Conservation (phyloP, 2,888 invertebrate species). For the Platynereis dumerilii region DNA sequence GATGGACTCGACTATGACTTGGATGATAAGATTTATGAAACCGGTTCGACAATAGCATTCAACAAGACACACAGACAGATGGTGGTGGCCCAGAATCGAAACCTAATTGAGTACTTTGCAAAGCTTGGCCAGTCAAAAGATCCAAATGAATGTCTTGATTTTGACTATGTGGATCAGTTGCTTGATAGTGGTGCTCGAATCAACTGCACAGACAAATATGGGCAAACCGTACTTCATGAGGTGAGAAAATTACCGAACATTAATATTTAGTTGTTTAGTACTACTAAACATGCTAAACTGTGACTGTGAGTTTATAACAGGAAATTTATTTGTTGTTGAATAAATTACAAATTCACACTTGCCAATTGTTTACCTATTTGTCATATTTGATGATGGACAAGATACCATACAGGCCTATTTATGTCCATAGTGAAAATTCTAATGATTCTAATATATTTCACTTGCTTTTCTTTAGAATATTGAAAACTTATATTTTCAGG, state of each 20-base stretch:
- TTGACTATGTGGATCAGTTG: slow-evolving; percentile 53
- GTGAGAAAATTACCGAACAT: slow-evolving; percentile 36
- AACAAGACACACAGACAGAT: slow-evolving; percentile 20
- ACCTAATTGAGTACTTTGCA: slow-evolving; percentile 57
- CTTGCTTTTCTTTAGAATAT: too few species aligned
- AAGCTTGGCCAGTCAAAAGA: slow-evolving; percentile 45
- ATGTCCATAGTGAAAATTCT: too few species aligned
- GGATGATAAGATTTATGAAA: slow-evolving; percentile 1
- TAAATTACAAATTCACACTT: too few species aligned
- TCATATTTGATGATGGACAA: too few species aligned
- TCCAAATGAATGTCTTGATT: slow-evolving; percentile 48
- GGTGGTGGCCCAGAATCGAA: slow-evolving; percentile 41
- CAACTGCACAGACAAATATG: slow-evolving; percentile 56
- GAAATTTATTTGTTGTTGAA: background rate
- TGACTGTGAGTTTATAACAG: background rate
- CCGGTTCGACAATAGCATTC: background rate
- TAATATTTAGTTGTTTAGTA: background rate
- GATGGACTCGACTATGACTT: slow-evolving; percentile 22
- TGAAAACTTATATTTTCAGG: too few species aligned
- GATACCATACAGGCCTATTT: too few species aligned
- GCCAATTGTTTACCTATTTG: too few species aligned
- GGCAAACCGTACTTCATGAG: slow-evolving; percentile 61
- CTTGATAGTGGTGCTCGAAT: slow-evolving; percentile 53
- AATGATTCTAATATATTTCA: too few species aligned
- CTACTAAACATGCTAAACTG: background rate